These are phyloP conservation scores for Nyctalus aviator DNA, from an alignment of 2,797 vertebrate species.

Conservation along the genomic window DNA sequence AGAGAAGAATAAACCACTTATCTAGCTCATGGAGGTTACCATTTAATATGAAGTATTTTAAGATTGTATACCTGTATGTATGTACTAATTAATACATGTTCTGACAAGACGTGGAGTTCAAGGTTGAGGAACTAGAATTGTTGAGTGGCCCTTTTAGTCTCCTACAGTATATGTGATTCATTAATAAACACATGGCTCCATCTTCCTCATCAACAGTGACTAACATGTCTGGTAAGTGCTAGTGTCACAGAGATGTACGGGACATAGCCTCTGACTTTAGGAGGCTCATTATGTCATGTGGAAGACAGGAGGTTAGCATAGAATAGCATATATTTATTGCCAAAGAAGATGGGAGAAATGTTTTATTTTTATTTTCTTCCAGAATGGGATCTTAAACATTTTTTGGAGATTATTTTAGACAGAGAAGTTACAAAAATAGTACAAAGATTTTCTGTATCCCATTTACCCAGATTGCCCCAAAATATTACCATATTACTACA, in stretches of 20 bases:
- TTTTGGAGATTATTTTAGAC: constrained; percentile 29
- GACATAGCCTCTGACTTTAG: not conserved
- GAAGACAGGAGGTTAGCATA: not conserved
- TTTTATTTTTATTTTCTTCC: not conserved
- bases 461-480: constrained; percentile 14
- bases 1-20: not conserved
- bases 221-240: not conserved
- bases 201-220: not conserved
- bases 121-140: not conserved
- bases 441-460: constrained; percentile 1
- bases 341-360: constrained; percentile 8
- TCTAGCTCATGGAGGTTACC: not conserved
- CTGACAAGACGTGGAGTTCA: not conserved
- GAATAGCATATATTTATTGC: not conserved
- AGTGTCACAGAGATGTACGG: not conserved
- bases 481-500: not conserved
- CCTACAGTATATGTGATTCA: not conserved
- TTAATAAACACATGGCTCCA: not conserved
- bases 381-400: not conserved
- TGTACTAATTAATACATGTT: not conserved
- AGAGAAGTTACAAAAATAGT: constrained; percentile 28
- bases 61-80: not conserved
- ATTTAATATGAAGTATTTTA: constrained; percentile 43
- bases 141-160: not conserved
- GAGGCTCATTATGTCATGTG: not conserved